These are phyloP conservation scores for Apis mellifera DNA, from an alignment of 1,140 invertebrate genomes.

Conservation along the genomic window Amel_HAv3.1 CM009938.2:9694001-9694500, in stretches of 20 bases:
- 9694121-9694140: not conserved
- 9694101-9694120: too few relatives aligned
- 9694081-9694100: not conserved
- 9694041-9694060: not conserved
- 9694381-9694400: not conserved
- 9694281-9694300: too few relatives aligned
- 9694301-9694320: too few relatives aligned
- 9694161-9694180: too few relatives aligned
- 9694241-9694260: too few relatives aligned
- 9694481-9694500: not conserved
- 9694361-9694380: not conserved
- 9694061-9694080: not conserved
- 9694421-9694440: too few relatives aligned
- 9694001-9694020: constrained; percentile 11
- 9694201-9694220: too few relatives aligned
- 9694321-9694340: too few relatives aligned
- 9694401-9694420: not conserved
- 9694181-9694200: too few relatives aligned
- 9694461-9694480: not conserved
- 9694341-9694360: too few relatives aligned
- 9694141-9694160: too few relatives aligned
- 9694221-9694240: not conserved
- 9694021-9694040: not conserved
- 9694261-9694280: too few relatives aligned
- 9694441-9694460: not conserved